Conservation (phyloP, 2,113 vertebrate species). For the Loxodonta africana region DNA sequence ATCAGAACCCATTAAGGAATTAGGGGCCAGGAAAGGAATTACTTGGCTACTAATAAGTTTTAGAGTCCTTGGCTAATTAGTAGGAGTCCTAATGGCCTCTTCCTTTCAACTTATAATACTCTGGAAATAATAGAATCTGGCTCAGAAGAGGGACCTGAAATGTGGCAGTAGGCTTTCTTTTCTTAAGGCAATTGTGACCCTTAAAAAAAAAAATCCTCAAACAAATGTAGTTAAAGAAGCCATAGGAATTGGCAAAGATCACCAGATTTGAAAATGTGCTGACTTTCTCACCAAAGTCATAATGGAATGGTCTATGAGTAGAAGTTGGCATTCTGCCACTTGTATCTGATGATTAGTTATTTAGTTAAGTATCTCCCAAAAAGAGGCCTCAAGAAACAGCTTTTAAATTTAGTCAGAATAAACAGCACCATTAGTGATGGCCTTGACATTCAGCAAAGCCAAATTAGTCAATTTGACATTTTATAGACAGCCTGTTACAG, state of each 20-base stretch:
- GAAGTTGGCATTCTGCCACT: conserved; percentile 21
- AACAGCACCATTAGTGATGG: conserved; percentile 53
- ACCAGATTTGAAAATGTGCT: conserved; percentile 28
- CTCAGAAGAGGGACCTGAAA: conserved; percentile 23
- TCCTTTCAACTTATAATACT: background rate
- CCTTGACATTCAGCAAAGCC: conserved; percentile 69
- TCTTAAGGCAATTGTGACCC: conserved; percentile 24
- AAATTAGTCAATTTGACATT: conserved; percentile 69
- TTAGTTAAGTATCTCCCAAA: conserved; percentile 68
- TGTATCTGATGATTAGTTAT: conserved; percentile 35
- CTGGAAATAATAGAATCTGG: background rate
- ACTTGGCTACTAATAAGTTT: background rate
- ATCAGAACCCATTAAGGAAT: background rate
- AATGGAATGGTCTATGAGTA: background rate
- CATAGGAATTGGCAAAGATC: background rate
- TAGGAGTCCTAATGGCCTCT: background rate
- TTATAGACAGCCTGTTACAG: conserved; percentile 46
- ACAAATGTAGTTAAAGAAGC: conserved; percentile 2
- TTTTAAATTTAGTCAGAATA: conserved; percentile 67
- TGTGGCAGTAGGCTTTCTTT: background rate
- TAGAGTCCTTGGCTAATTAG: background rate
- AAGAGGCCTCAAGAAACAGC: conserved; percentile 57
- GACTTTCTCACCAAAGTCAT: conserved; percentile 28
- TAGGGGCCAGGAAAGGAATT: background rate
- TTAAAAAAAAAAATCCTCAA: background rate